These are phyloP conservation scores for Hippocampus kuda DNA, from an alignment of 2,797 vertebrate genomes.

Conservation along the genomic window DNA sequence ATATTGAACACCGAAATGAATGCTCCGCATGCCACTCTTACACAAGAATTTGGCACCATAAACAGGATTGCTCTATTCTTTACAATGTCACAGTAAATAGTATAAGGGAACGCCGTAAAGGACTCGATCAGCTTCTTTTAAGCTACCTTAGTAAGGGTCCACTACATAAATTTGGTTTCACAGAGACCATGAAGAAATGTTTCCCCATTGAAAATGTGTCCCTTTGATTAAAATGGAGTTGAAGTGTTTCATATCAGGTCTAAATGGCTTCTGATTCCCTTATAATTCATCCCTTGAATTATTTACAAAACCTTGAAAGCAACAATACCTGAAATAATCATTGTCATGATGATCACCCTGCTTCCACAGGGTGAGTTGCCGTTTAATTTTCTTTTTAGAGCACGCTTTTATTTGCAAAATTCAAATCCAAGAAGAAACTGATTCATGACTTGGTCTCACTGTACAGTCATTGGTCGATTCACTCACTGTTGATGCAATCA, in stretches of 20 bases:
- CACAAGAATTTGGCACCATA: neutral
- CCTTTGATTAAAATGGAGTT: neutral
- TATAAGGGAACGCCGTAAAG: slow-evolving; percentile 7
- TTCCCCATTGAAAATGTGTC: neutral
- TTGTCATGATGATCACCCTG: neutral
- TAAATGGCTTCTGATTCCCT: neutral
- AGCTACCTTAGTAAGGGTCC: slow-evolving; percentile 9
- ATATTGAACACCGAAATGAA: neutral
- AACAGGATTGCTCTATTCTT: neutral
- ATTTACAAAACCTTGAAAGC: slow-evolving; percentile 3
- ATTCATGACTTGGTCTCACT: neutral
- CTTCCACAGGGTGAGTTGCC: neutral
- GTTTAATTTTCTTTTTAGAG: neutral
- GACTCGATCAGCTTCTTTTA: slow-evolving; percentile 22
- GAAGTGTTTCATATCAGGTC: neutral
- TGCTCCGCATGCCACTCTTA: neutral
- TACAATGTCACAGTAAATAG: slow-evolving; percentile 2
- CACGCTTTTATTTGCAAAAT: neutral
- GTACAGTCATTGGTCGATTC: neutral
- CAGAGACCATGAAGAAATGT: slow-evolving; percentile 8
- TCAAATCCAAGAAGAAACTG: neutral
- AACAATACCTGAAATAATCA: neutral
- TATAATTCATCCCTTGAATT: neutral
- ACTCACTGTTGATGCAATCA: neutral
- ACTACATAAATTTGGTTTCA: slow-evolving; percentile 10